These are phyloP conservation scores for Gymnoscopelus braueri DNA, from an alignment of 2,797 vertebrate genomes.

Conservation along the genomic window DNA sequence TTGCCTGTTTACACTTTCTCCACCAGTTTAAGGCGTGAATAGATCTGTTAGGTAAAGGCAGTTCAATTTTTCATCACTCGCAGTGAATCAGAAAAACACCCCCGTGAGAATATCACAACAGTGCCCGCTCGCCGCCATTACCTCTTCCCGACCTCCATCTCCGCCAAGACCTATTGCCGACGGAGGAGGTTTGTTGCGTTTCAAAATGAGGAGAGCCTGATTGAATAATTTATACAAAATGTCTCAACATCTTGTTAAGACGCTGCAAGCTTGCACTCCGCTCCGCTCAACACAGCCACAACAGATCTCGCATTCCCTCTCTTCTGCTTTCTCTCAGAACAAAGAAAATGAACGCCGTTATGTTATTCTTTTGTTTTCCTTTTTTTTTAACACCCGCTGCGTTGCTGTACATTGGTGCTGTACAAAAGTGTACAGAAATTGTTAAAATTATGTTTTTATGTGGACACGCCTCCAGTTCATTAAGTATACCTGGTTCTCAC, in stretches of 20 bases:
- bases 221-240: conserved; percentile 78
- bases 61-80: conserved; percentile 70
- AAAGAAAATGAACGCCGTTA: conserved; percentile 49
- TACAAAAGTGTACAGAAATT: no score
- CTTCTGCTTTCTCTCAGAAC: conserved; percentile 43
- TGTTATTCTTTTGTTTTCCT: no score
- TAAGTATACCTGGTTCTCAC: no score
- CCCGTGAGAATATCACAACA: conserved; percentile 57
- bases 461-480: no score
- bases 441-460: no score
- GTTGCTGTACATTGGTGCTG: conserved; percentile 33
- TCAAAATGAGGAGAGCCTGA: conserved; percentile 67
- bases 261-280: conserved; percentile 37
- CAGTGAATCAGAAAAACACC: conserved; percentile 60
- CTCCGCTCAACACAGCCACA: neutral
- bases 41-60: conserved; percentile 57
- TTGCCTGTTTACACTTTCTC: conserved; percentile 34
- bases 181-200: conserved; percentile 62
- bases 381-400: no score
- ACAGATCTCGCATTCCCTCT: neutral
- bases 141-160: conserved; percentile 60
- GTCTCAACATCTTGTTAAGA: conserved; percentile 65
- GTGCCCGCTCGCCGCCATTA: conserved; percentile 58
- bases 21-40: conserved; percentile 53
- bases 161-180: conserved; percentile 52